Evolutionary conservation across 2,888 invertebrate species (phyloP).

Genomic region (Hecatera dysodea): DNA sequence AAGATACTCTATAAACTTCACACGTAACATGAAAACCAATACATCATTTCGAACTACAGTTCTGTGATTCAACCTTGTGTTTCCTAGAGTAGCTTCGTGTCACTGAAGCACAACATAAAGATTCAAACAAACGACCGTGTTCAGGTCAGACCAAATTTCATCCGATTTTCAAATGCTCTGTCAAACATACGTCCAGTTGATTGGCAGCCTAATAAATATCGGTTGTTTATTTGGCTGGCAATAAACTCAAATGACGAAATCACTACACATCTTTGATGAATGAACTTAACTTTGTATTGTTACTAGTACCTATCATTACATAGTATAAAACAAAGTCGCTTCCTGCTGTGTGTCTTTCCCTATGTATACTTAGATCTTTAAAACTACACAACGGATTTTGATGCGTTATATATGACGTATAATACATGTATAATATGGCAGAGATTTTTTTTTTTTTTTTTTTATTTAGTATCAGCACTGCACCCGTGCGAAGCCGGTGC

Average conservation of each 20-base stretch:
- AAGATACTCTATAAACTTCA: too few relatives aligned
- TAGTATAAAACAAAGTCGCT: too few relatives aligned
- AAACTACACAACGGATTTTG: too few relatives aligned
- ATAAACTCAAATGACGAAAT: conserved; percentile 2
- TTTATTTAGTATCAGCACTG: too few relatives aligned
- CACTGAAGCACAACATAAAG: conserved; percentile 10
- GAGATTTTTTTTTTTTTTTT: too few relatives aligned
- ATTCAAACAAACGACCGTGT: conserved; percentile 17
- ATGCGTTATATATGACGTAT: too few relatives aligned
- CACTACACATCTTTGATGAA: conserved; percentile 12
- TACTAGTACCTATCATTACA: neutral
- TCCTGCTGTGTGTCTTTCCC: too few relatives aligned
- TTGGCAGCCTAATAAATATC: conserved; percentile 35
- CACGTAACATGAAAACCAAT: neutral
- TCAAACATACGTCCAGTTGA: conserved; percentile 41
- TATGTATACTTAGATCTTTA: too few relatives aligned
- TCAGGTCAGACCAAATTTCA: conserved; percentile 1
- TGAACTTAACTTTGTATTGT: neutral
- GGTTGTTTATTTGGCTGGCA: conserved; percentile 29
- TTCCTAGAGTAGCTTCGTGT: neutral
- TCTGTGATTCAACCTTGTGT: neutral
- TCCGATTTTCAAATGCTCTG: conserved; percentile 33
- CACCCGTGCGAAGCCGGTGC: too few relatives aligned
- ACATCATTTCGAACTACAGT: conserved; percentile 1
- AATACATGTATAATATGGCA: too few relatives aligned